These are phyloP conservation scores for Anoplopoma fimbria DNA, from an alignment of 2,113 vertebrate genomes.

Conservation along the genomic window DNA sequence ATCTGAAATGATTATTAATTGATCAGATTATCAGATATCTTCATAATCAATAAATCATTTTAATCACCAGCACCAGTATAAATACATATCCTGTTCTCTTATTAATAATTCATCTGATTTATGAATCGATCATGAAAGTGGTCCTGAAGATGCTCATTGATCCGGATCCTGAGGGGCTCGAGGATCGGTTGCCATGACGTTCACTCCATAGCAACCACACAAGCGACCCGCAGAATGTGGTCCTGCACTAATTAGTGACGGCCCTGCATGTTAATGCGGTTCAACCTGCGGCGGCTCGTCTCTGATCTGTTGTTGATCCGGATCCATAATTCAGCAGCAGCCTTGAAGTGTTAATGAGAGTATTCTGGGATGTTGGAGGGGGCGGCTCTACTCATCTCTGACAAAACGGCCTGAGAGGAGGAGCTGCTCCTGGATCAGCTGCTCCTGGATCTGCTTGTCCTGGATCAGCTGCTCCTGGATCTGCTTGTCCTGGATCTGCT, in stretches of 20 bases:
- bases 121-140: no score
- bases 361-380: slow-evolving; percentile 67
- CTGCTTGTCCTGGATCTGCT: neutral
- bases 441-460: neutral
- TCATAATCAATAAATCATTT: no score
- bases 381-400: no score
- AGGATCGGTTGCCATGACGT: neutral
- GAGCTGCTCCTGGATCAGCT: neutral
- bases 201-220: neutral
- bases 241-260: slow-evolving; percentile 18
- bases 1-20: no score
- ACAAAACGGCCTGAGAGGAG: no score
- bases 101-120: no score
- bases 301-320: slow-evolving; percentile 3
- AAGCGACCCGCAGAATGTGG: neutral
- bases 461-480: neutral
- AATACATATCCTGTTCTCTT: no score
- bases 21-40: no score
- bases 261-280: no score
- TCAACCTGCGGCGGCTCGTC: slow-evolving; percentile 1
- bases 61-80: no score
- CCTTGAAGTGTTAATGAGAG: slow-evolving; percentile 84
- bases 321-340: slow-evolving; percentile 78
- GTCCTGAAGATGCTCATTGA: no score
- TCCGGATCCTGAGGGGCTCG: no score